These are phyloP conservation scores for Tachysurus fulvidraco DNA, from an alignment of 2,113 vertebrate genomes.

Conservation along the genomic window DNA sequence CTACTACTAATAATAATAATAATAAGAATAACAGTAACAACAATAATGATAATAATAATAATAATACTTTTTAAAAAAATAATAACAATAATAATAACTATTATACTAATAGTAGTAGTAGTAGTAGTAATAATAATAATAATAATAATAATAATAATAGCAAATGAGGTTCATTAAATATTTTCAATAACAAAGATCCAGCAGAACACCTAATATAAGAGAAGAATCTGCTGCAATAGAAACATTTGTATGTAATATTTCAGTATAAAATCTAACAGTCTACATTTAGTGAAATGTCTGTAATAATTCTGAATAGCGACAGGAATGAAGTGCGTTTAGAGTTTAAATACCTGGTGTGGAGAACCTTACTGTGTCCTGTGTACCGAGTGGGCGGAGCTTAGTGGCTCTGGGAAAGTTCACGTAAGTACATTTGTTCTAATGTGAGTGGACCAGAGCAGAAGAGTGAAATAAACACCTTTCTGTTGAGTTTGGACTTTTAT, in stretches of 20 bases:
- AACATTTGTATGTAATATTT: neutral
- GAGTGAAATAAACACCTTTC: neutral
- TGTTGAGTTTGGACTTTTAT: neutral
- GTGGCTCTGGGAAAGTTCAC: neutral
- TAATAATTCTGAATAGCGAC: neutral
- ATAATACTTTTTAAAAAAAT: too few relatives aligned
- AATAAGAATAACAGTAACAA: too few relatives aligned
- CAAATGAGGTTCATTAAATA: neutral
- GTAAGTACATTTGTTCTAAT: too few relatives aligned
- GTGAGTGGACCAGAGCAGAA: neutral
- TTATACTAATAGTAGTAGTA: too few relatives aligned
- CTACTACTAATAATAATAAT: too few relatives aligned
- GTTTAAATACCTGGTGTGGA: neutral
- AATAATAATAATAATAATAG: neutral
- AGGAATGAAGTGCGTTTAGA: neutral
- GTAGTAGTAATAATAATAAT: too few relatives aligned
- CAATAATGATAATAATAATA: neutral
- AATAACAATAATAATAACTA: too few relatives aligned
- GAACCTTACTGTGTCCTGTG: neutral
- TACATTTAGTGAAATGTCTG: neutral
- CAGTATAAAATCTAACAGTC: neutral
- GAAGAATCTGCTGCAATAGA: neutral
- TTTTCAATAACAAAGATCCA: neutral
- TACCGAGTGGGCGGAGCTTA: neutral
- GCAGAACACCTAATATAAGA: neutral